phyloP scores from a whole-genome alignment of 2,113 vertebrate species.

The Cromileptes altivelis region DNA sequence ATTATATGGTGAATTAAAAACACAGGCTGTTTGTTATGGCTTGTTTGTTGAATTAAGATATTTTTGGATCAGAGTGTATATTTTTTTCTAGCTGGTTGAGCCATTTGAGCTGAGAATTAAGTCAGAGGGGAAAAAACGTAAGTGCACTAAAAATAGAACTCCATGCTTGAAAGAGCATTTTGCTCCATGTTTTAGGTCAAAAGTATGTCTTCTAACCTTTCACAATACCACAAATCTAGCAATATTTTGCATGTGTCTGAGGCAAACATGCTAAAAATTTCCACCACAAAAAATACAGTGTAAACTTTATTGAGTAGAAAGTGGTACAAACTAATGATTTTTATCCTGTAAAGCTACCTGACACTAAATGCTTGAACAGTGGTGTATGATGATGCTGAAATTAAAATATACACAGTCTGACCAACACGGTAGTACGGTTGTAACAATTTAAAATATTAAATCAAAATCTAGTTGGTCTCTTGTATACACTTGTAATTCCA shows the following conservation, averaged over 20 bases:
- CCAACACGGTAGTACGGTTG: not conserved
- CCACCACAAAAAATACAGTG: not conserved
- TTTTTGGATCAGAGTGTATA: conserved; percentile 52
- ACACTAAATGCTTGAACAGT: not conserved
- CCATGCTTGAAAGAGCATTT: not conserved
- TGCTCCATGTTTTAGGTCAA: conserved; percentile 14
- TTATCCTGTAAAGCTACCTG: not conserved
- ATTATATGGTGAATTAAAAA: not conserved
- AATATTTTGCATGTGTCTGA: not conserved
- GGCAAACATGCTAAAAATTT: not conserved
- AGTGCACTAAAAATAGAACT: not conserved
- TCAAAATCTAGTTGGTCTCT: not conserved
- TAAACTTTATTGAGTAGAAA: not conserved
- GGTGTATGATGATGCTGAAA: not conserved
- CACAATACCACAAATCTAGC: not conserved
- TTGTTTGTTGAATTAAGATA: conserved; percentile 14
- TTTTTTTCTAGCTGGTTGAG: conserved; percentile 36
- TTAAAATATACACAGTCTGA: not conserved
- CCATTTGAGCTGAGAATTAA: not conserved
- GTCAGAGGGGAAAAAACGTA: not conserved
- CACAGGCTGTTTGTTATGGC: not conserved
- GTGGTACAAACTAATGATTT: too few relatives aligned
- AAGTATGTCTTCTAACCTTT: not conserved
- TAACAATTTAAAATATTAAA: not conserved
- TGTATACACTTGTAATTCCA: not conserved